These are phyloP conservation scores for Cyprinella venusta DNA, from an alignment of 2,797 vertebrate species.

Conservation along the genomic window DNA sequence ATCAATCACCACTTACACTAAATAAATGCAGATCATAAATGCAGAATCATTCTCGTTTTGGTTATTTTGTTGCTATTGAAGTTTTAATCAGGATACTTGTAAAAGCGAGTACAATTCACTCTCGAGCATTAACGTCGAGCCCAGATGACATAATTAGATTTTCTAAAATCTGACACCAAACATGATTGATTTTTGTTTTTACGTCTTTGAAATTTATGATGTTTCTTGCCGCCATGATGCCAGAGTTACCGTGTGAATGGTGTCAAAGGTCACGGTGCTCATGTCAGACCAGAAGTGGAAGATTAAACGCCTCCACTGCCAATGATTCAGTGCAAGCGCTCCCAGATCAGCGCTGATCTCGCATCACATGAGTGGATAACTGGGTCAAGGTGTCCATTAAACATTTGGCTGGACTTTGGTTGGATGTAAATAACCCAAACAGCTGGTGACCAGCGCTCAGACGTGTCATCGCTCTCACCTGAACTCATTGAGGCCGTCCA, in stretches of 20 bases:
- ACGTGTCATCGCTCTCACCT: slow-evolving; percentile 78
- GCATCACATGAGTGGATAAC: slow-evolving; percentile 43
- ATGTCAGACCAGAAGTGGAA: not conserved
- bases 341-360: not conserved
- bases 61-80: too few species aligned
- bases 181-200: not conserved
- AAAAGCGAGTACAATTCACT: too few species aligned
- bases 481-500: slow-evolving; percentile 97
- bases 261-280: not conserved
- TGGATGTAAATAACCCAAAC: slow-evolving; percentile 23
- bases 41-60: too few species aligned
- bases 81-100: too few species aligned
- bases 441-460: slow-evolving; percentile 16
- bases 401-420: slow-evolving; percentile 17
- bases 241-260: not conserved
- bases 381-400: slow-evolving; percentile 32
- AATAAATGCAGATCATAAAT: too few species aligned
- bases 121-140: too few species aligned
- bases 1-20: too few species aligned
- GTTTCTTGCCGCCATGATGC: not conserved
- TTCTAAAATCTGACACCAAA: not conserved
- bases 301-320: not conserved
- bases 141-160: not conserved
- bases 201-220: not conserved
- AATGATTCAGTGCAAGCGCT: not conserved